phyloP scores from a whole-genome alignment of 2,797 vertebrate species.

The Peromyscus nudipes region DNA sequence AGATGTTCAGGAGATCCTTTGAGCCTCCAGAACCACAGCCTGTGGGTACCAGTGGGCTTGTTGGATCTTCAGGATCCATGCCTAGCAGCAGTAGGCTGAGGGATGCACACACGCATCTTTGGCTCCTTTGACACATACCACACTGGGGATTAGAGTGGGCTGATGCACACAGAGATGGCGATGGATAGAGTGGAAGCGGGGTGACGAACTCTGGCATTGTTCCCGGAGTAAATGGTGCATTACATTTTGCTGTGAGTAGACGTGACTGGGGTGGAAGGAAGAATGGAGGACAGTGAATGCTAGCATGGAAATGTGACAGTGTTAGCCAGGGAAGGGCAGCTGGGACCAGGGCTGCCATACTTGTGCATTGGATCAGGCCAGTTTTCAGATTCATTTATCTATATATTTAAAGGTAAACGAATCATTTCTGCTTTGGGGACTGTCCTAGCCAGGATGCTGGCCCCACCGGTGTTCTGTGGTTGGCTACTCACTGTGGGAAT shows the following conservation, averaged over 20 bases:
- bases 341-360: background rate
- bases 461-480: background rate
- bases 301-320: background rate
- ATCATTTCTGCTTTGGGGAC: background rate
- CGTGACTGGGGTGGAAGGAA: too few species aligned
- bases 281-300: too few species aligned
- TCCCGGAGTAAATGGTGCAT: background rate
- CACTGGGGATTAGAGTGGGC: rapidly evolving
- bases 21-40: background rate
- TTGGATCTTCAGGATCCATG: background rate
- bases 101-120: background rate
- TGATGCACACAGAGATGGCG: background rate
- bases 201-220: rapidly evolving
- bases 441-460: background rate
- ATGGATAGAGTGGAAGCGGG: background rate
- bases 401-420: background rate
- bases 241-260: background rate
- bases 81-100: background rate
- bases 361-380: background rate
- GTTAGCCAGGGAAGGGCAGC: background rate
- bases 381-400: background rate
- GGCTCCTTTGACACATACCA: rapidly evolving
- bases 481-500: background rate
- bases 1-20: background rate
- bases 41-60: background rate